Percentiles rank a stretch among this genome's conserved stretches.
These are phyloP conservation scores for Oreochromis grahami DNA, from an alignment of 2,797 vertebrate genomes.

Conservation along the genomic window DNA sequence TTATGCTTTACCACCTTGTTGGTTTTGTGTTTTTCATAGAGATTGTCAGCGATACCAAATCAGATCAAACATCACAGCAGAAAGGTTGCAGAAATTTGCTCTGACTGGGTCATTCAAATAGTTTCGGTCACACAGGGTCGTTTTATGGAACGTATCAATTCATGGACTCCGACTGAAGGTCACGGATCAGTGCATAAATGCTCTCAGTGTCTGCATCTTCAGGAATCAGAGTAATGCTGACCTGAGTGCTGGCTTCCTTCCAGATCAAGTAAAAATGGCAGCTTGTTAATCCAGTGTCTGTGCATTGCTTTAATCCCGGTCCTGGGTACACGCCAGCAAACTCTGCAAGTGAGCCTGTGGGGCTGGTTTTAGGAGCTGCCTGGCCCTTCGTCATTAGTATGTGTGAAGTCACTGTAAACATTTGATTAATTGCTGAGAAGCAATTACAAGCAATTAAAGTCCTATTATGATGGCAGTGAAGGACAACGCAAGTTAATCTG, in stretches of 20 bases:
- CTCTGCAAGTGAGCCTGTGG: neutral
- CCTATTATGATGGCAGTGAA: constrained; percentile 57
- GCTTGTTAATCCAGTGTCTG: constrained; percentile 34
- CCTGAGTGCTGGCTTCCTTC: neutral
- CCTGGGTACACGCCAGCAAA: constrained; percentile 17
- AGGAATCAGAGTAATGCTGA: neutral
- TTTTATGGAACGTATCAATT: neutral
- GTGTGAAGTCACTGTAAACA: constrained; percentile 59
- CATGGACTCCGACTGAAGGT: neutral
- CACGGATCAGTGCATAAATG: accelerated
- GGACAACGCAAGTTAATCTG: constrained; percentile 57
- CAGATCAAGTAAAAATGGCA: constrained; percentile 20
- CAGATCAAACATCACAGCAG: neutral
- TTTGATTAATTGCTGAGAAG: constrained; percentile 60
- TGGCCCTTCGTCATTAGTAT: constrained; percentile 15
- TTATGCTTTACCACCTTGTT: neutral
- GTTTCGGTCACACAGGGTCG: neutral
- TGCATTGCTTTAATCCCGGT: constrained; percentile 26
- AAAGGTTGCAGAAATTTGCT: neutral
- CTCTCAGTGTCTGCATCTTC: neutral
- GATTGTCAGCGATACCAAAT: neutral
- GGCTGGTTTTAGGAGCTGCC: constrained; percentile 2
- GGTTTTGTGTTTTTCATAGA: accelerated
- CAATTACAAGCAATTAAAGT: constrained; percentile 70
- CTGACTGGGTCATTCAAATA: neutral